Conservation (phyloP, 2,888 invertebrate species). For the Heliconius charithonia region DNA sequence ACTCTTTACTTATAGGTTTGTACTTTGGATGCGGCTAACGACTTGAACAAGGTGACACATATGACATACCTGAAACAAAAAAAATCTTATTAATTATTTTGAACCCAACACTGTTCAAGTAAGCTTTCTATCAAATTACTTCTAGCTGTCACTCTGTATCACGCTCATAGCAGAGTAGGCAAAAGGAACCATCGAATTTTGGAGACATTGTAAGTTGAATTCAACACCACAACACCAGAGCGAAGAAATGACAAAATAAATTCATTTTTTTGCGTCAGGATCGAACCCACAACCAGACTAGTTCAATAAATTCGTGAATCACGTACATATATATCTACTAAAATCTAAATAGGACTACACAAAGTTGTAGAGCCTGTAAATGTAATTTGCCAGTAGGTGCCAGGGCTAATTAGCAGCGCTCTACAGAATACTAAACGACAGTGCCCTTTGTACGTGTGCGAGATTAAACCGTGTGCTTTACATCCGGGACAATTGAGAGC, state of each 20-base stretch:
- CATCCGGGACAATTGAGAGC: conserved; percentile 58
- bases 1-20: neutral
- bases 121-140: no score
- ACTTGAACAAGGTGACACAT: neutral
- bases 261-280: no score
- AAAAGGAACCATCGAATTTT: no score
- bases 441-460: conserved; percentile 51
- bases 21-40: neutral
- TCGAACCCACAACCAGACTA: no score
- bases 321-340: conserved; percentile 1
- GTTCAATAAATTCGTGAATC: neutral
- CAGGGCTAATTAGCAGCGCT: conserved; percentile 33
- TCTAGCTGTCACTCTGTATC: no score
- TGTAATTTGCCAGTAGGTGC: conserved; percentile 7
- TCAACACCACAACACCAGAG: no score
- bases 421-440: conserved; percentile 53
- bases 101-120: neutral
- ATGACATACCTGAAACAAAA: conserved; percentile 6
- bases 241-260: no score
- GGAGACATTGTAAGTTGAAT: no score
- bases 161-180: no score
- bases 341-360: neutral
- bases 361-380: conserved; percentile 3
- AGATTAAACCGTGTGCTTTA: conserved; percentile 70
- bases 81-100: neutral